A percentile compares a stretch with the other conserved stretches of the same genome.
These are phyloP conservation scores for Nyleta sp. DNA, from an alignment of 2,888 invertebrate species.

Conservation along the genomic window DNA sequence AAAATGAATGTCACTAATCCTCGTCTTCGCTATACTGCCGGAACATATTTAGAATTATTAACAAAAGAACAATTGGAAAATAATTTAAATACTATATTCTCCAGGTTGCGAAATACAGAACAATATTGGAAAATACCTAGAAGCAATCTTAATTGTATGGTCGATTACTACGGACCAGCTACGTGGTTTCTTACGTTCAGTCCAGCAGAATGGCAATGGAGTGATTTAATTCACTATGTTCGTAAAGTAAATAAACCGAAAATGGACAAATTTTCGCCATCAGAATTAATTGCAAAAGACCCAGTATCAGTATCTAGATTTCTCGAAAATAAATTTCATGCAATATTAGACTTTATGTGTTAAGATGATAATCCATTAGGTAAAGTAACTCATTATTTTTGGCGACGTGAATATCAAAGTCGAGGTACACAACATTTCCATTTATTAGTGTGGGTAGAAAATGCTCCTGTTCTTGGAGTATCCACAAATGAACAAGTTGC, in stretches of 20 bases:
- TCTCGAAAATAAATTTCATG: constrained; percentile 19
- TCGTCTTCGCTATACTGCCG: background rate
- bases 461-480: constrained; percentile 10
- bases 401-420: constrained; percentile 23
- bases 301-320: constrained; percentile 18
- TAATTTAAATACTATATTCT: constrained; percentile 58
- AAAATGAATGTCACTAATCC: constrained; percentile 50
- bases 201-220: constrained; percentile 31
- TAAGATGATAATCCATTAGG: constrained; percentile 34
- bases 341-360: constrained; percentile 19
- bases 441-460: constrained; percentile 15
- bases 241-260: constrained; percentile 39
- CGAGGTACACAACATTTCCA: constrained; percentile 22
- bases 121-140: constrained; percentile 65
- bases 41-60: background rate
- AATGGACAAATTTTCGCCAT: constrained; percentile 59
- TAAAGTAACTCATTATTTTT: constrained; percentile 46
- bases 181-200: constrained; percentile 39
- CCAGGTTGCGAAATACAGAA: constrained; percentile 64
- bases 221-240: constrained; percentile 23
- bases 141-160: constrained; percentile 67
- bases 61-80: constrained; percentile 5
- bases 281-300: constrained; percentile 19
- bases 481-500: constrained; percentile 30
- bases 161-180: constrained; percentile 30